phyloP scores from a whole-genome alignment of 2,797 vertebrate genomes.

The Knipowitschia caucasica region DNA sequence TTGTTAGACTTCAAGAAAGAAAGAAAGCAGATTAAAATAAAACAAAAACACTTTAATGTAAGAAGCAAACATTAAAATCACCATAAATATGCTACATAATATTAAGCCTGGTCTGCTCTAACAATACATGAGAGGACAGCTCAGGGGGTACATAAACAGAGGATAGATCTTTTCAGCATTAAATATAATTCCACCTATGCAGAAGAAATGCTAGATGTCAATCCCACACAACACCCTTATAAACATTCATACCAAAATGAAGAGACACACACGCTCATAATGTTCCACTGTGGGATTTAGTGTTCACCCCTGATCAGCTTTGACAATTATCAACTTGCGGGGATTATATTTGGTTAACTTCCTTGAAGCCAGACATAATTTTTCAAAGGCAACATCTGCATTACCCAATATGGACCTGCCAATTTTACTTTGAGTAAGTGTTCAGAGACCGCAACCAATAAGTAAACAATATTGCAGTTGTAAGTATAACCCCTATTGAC shows the following conservation, averaged over 20 bases:
- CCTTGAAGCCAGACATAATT: constrained; percentile 31
- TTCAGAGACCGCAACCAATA: constrained; percentile 21
- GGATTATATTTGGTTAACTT: constrained; percentile 16
- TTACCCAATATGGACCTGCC: constrained; percentile 27
- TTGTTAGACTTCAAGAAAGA: neutral
- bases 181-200: constrained; percentile 52
- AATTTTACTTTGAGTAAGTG: constrained; percentile 36
- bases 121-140: constrained; percentile 63
- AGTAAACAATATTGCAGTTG: constrained; percentile 33
- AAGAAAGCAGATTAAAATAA: neutral
- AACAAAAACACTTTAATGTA: constrained; percentile 69
- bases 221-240: constrained; percentile 41
- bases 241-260: constrained; percentile 19
- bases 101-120: constrained; percentile 64
- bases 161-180: constrained; percentile 50
- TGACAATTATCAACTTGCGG: constrained; percentile 20
- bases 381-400: constrained; percentile 31
- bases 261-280: constrained; percentile 35
- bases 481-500: constrained; percentile 18
- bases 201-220: constrained; percentile 46
- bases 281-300: constrained; percentile 40
- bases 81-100: constrained; percentile 74
- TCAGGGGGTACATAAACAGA: constrained; percentile 60
- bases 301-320: constrained; percentile 33
- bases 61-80: constrained; percentile 68